Conservation (phyloP, 2,888 invertebrate species). For the Phorcus lineatus region DNA sequence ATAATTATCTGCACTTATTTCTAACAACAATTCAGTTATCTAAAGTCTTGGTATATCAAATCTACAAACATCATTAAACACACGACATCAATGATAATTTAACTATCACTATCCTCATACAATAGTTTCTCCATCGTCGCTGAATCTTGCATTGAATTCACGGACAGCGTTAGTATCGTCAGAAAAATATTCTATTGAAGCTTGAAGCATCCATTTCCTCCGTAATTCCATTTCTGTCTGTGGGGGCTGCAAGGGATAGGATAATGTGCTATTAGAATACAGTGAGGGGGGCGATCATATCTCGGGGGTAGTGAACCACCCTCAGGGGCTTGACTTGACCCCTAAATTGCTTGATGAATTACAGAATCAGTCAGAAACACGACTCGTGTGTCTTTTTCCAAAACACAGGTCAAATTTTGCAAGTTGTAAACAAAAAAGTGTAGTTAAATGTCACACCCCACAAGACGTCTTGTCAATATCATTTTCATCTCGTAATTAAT, state of each 20-base stretch:
- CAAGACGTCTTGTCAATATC: conserved; percentile 19
- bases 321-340: neutral
- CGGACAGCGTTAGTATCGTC: too few relatives aligned
- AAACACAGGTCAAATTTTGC: conserved; percentile 14
- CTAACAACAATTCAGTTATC: too few relatives aligned
- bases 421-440: conserved; percentile 12
- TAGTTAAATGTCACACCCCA: conserved; percentile 9
- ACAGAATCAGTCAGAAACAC: neutral
- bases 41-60: too few relatives aligned
- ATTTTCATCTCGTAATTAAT: conserved; percentile 22
- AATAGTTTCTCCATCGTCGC: too few relatives aligned
- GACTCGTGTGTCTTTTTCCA: conserved; percentile 1
- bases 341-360: neutral
- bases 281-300: neutral
- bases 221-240: neutral
- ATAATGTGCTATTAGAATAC: neutral
- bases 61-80: too few relatives aligned
- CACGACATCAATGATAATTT: too few relatives aligned
- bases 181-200: neutral
- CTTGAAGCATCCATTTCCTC: neutral
- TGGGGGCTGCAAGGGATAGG: neutral
- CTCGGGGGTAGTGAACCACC: neutral
- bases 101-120: too few relatives aligned
- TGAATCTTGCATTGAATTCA: too few relatives aligned
- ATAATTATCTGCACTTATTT: too few relatives aligned